Percentiles rank a stretch among this genome's conserved stretches.
These are phyloP conservation scores for Bombylius discolor DNA, from an alignment of 2,888 invertebrate species.

Conservation along the genomic window DNA sequence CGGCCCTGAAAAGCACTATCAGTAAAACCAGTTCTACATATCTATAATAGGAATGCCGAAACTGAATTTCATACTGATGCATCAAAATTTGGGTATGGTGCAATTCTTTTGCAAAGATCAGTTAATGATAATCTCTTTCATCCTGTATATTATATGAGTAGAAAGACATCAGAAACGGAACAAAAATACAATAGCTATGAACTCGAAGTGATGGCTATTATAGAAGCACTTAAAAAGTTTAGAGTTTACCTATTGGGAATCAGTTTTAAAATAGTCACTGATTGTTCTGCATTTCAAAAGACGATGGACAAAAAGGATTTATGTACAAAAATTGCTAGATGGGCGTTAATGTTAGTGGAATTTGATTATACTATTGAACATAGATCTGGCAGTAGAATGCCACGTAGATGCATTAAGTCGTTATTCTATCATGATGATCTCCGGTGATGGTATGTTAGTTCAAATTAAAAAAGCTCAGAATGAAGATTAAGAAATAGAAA, in stretches of 20 bases:
- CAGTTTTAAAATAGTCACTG: conserved; percentile 16
- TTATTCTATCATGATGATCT: not conserved
- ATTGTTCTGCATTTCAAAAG: conserved; percentile 21
- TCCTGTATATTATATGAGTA: not conserved
- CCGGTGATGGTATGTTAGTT: too few relatives aligned
- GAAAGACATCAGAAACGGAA: not conserved
- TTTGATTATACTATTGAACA: conserved; percentile 7
- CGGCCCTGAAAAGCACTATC: too few relatives aligned
- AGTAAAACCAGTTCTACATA: not conserved
- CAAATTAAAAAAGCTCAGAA: too few relatives aligned
- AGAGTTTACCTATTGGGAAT: conserved; percentile 19
- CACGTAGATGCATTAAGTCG: conserved; percentile 10
- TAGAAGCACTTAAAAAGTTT: conserved; percentile 18
- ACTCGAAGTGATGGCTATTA: conserved; percentile 21
- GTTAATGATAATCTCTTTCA: not conserved
- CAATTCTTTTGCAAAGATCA: not conserved
- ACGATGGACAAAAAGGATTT: conserved; percentile 21
- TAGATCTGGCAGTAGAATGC: conserved; percentile 5
- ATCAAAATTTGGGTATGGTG: not conserved
- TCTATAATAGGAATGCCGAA: not conserved
- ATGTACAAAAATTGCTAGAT: conserved; percentile 20
- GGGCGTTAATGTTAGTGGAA: conserved; percentile 14
- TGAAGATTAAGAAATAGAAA: too few relatives aligned
- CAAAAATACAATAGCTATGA: not conserved
- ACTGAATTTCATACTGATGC: not conserved